A percentile compares a stretch with the other conserved stretches of the same genome.
Conservation (phyloP, 1,140 invertebrate species). For the Diachasmimorpha longicaudata region DNA sequence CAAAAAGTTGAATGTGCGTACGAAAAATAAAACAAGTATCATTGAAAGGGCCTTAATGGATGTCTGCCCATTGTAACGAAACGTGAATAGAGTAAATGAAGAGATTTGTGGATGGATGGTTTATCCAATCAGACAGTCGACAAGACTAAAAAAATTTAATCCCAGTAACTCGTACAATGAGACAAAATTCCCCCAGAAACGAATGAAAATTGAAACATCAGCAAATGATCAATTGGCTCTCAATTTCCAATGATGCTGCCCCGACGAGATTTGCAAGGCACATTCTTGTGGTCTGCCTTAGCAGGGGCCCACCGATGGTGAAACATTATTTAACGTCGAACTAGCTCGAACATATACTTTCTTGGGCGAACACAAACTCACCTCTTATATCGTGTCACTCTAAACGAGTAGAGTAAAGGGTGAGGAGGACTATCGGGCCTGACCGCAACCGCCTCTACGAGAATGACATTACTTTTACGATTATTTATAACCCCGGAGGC, state of each 20-base stretch:
- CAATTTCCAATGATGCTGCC: not conserved
- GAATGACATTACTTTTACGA: conserved; percentile 29
- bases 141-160: too few species aligned
- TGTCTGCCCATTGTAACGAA: conserved; percentile 9
- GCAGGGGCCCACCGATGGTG: conserved; percentile 44
- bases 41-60: not conserved
- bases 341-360: conserved; percentile 7
- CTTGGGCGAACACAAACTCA: not conserved
- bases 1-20: not conserved
- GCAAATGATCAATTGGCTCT: not conserved
- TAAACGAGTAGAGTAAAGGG: not conserved
- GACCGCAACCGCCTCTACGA: not conserved
- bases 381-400: conserved; percentile 18
- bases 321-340: conserved; percentile 46
- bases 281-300: conserved; percentile 26
- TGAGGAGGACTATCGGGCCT: not conserved
- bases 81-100: not conserved
- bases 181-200: too few species aligned
- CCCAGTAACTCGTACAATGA: too few species aligned
- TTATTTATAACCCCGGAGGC: conserved; percentile 27
- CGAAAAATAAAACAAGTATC: not conserved
- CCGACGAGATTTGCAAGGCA: not conserved
- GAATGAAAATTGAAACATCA: not conserved
- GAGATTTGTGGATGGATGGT: conserved; percentile 17
- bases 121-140: not conserved